Percentiles rank a stretch among this genome's conserved stretches.
Conservation (phyloP, 2,888 invertebrate species). For the Drosophila quasianomalipes region DNA sequence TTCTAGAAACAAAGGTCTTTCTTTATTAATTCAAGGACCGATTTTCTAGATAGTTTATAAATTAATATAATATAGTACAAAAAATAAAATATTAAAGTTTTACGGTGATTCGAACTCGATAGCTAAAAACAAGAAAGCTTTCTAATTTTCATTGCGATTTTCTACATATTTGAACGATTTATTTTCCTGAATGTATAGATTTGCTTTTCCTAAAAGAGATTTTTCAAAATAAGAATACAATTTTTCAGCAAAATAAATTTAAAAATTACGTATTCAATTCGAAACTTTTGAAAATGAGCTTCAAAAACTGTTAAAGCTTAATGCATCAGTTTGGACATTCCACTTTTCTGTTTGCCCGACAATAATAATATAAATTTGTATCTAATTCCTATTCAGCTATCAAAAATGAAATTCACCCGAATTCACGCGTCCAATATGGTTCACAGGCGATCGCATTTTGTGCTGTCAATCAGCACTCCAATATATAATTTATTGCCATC, state of each 20-base stretch:
- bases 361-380: not conserved
- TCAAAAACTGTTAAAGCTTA: not conserved
- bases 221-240: too few relatives aligned
- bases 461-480: slow-evolving; percentile 61
- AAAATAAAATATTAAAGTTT: too few relatives aligned
- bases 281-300: too few relatives aligned
- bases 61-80: too few relatives aligned
- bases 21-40: too few relatives aligned
- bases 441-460: slow-evolving; percentile 27
- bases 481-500: slow-evolving; percentile 36
- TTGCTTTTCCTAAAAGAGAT: too few relatives aligned
- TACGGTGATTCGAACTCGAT: not conserved
- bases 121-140: not conserved
- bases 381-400: not conserved
- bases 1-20: too few relatives aligned
- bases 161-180: not conserved
- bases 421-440: slow-evolving; percentile 10
- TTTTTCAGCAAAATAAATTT: too few relatives aligned
- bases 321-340: not conserved
- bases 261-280: too few relatives aligned
- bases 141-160: not conserved
- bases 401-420: not conserved
- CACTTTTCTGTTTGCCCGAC: not conserved
- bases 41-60: too few relatives aligned
- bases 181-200: too few relatives aligned